Evolutionary conservation across 2,797 vertebrate species (phyloP).

Genomic region (Holocentrus rufus): DNA sequence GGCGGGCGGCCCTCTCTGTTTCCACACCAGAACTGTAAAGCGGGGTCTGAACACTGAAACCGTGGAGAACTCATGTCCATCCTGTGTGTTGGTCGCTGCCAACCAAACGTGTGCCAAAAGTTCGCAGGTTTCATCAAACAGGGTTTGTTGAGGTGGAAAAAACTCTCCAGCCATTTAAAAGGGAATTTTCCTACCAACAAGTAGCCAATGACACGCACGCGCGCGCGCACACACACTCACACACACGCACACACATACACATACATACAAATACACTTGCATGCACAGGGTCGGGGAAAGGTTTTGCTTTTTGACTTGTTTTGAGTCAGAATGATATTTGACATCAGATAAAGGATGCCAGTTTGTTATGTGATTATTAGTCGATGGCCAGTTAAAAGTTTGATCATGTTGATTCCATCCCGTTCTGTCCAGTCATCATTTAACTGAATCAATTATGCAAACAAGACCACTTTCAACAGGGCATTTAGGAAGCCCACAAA

Average conservation of each 20-base stretch:
- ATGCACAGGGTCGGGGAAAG: constrained; percentile 43
- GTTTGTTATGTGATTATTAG: constrained; percentile 18
- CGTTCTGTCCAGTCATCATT: constrained; percentile 3
- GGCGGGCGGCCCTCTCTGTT: constrained; percentile 52
- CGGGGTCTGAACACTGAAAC: constrained; percentile 59
- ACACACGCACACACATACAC: not conserved
- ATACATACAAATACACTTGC: constrained; percentile 40
- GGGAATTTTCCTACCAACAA: constrained; percentile 59
- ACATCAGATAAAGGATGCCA: constrained; percentile 43
- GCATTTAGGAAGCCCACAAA: constrained; percentile 52
- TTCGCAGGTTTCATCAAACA: constrained; percentile 45
- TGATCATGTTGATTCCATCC: constrained; percentile 5
- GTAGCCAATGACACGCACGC: constrained; percentile 53
- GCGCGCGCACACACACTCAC: not conserved
- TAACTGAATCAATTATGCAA: not conserved
- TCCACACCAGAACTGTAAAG: constrained; percentile 60
- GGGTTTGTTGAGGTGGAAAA: constrained; percentile 40
- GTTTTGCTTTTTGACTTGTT: constrained; percentile 46
- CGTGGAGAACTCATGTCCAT: constrained; percentile 66
- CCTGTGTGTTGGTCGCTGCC: constrained; percentile 72
- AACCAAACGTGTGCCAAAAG: constrained; percentile 83
- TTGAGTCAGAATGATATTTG: constrained; percentile 59
- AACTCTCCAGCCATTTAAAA: constrained; percentile 54
- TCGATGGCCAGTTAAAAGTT: constrained; percentile 23
- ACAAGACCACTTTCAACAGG: constrained; percentile 9